Conservation (phyloP, 2,888 invertebrate species). For the Lasioglossum oenotherae region DNA sequence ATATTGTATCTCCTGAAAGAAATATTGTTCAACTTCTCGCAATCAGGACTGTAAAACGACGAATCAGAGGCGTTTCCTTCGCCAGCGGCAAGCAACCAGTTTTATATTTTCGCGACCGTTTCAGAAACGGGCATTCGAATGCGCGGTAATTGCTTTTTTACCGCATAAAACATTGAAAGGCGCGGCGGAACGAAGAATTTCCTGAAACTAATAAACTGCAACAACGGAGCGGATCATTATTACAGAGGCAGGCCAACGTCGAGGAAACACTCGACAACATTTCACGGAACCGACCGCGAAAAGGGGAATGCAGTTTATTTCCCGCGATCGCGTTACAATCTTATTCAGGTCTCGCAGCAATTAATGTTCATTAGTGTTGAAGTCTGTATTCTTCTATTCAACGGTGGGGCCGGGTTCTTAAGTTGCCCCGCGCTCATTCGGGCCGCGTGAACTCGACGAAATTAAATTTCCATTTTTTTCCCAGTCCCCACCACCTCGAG, state of each 20-base stretch:
- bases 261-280: slow-evolving; percentile 44
- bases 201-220: slow-evolving; percentile 6
- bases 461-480: slow-evolving; percentile 53
- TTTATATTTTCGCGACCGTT: slow-evolving; percentile 5
- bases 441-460: slow-evolving; percentile 39
- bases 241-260: slow-evolving; percentile 20
- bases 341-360: slow-evolving; percentile 58
- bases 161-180: slow-evolving; percentile 10
- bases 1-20: background rate
- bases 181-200: slow-evolving; percentile 15
- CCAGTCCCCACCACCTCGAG: background rate
- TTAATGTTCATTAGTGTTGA: slow-evolving; percentile 60
- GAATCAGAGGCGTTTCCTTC: background rate
- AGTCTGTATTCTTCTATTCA: slow-evolving; percentile 55
- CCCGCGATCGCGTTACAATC: slow-evolving; percentile 56
- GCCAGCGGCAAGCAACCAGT: background rate
- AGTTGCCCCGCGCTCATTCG: slow-evolving; percentile 40
- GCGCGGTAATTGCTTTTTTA: slow-evolving; percentile 15
- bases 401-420: slow-evolving; percentile 36
- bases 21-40: background rate
- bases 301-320: slow-evolving; percentile 48
- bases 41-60: background rate
- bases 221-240: slow-evolving; percentile 39
- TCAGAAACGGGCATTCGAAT: background rate
- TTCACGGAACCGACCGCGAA: slow-evolving; percentile 28